A percentile compares a stretch with the other conserved stretches of the same genome.
These are phyloP conservation scores for Perodicticus potto DNA, from an alignment of 2,797 vertebrate genomes.

Conservation along the genomic window DNA sequence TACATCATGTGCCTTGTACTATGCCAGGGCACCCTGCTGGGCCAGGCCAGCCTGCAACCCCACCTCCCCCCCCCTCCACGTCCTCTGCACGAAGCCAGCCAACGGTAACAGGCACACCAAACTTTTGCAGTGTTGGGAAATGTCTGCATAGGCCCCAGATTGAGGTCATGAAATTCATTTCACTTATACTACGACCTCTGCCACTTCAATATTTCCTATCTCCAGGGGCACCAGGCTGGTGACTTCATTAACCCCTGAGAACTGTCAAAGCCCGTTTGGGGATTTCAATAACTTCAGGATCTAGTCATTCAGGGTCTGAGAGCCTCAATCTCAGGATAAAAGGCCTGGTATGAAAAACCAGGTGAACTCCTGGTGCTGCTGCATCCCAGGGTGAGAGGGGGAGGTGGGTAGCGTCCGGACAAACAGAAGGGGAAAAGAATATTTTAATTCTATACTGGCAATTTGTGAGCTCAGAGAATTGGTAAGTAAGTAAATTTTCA, in stretches of 20 bases:
- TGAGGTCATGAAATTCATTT: slow-evolving; percentile 72
- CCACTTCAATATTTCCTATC: slow-evolving; percentile 26
- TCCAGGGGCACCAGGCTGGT: not conserved
- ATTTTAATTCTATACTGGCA: not conserved
- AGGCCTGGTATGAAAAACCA: not conserved
- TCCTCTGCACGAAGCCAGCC: not conserved
- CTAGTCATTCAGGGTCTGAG: not conserved
- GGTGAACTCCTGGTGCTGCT: not conserved
- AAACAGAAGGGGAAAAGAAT: not conserved
- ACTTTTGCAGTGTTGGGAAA: not conserved
- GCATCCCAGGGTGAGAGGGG: not conserved
- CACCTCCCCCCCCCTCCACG: not conserved
- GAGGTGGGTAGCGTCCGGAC: not conserved
- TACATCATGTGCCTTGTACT: fast-evolving
- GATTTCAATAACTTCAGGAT: slow-evolving; percentile 53
- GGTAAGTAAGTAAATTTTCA: not conserved
- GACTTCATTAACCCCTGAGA: slow-evolving; percentile 68
- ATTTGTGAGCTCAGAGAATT: not conserved
- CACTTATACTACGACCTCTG: slow-evolving; percentile 40
- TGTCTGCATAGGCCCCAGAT: not conserved
- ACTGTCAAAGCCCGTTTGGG: slow-evolving; percentile 41
- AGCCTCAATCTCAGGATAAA: not conserved
- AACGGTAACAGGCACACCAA: not conserved
- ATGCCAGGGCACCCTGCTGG: fast-evolving
- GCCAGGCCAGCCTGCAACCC: no score